Evolutionary conservation across 2,888 invertebrate species (phyloP).

Genomic region (Cataglyphis cursor): DNA sequence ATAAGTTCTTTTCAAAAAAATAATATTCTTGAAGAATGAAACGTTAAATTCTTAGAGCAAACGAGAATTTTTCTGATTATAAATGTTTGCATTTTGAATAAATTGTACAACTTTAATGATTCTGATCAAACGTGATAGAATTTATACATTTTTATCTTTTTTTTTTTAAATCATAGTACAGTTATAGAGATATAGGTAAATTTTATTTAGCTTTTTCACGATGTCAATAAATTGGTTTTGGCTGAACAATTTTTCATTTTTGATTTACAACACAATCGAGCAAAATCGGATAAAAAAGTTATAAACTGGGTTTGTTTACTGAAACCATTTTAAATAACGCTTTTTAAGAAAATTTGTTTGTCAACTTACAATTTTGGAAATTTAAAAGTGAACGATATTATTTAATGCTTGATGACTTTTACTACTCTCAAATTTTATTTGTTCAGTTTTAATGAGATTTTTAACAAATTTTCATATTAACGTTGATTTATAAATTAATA

Average conservation of each 20-base stretch:
- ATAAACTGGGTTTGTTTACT: slow-evolving; percentile 24
- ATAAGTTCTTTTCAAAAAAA: background rate
- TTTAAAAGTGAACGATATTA: slow-evolving; percentile 4
- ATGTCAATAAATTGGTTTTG: slow-evolving; percentile 34
- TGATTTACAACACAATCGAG: background rate
- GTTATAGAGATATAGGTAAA: background rate
- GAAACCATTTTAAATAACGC: background rate
- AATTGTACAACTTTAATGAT: background rate
- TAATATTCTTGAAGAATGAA: slow-evolving; percentile 8
- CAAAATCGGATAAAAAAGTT: slow-evolving; percentile 22
- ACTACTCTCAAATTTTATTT: background rate
- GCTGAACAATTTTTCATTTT: slow-evolving; percentile 19
- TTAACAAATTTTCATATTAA: background rate
- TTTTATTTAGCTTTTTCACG: slow-evolving; percentile 19
- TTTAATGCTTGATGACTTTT: slow-evolving; percentile 3
- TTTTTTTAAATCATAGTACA: background rate
- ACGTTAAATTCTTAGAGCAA: slow-evolving; percentile 13
- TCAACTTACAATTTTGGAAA: slow-evolving; percentile 10
- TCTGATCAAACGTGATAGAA: background rate
- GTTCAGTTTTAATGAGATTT: background rate
- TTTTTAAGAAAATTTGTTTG: slow-evolving; percentile 27
- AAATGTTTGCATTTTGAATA: background rate
- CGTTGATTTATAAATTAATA: background rate
- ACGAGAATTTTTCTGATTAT: slow-evolving; percentile 29
- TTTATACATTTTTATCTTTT: slow-evolving; percentile 10